Percentiles rank a stretch among this genome's conserved stretches.
These are phyloP conservation scores for Melanotaenia duboulayi DNA, from an alignment of 2,113 vertebrate species.

Conservation along the genomic window DNA sequence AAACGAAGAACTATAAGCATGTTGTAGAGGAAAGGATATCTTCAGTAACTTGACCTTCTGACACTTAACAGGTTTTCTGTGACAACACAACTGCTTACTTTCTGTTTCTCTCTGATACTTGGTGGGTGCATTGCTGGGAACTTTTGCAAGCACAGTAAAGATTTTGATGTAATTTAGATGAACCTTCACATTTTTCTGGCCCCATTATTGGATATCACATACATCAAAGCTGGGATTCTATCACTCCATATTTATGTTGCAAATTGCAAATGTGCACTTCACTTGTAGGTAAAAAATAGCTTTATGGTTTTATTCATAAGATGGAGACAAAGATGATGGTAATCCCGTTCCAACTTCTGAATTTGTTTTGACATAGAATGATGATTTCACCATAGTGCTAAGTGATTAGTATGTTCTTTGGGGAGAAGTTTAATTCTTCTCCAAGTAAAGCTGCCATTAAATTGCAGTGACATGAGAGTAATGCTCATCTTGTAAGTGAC, in stretches of 20 bases:
- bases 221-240: slow-evolving; percentile 1
- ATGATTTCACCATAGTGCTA: slow-evolving; percentile 17
- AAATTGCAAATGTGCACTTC: neutral
- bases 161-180: neutral
- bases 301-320: neutral
- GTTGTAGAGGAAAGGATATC: no score
- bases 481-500: slow-evolving; percentile 67
- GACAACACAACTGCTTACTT: no score
- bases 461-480: slow-evolving; percentile 69
- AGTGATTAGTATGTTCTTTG: slow-evolving; percentile 48
- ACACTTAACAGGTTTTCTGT: no score
- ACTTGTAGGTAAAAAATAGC: neutral
- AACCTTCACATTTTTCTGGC: no score
- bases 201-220: neutral
- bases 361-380: slow-evolving; percentile 7
- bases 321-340: neutral
- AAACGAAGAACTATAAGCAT: no score
- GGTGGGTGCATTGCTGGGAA: neutral
- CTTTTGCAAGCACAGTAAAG: neutral
- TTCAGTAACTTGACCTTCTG: no score
- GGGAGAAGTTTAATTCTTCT: slow-evolving; percentile 51
- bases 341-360: neutral
- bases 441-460: slow-evolving; percentile 60
- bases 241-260: neutral
- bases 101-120: neutral